Base-by-base conservation (phyloP, 2,888 invertebrate genomes). In the Coelinius sp. region DNA sequence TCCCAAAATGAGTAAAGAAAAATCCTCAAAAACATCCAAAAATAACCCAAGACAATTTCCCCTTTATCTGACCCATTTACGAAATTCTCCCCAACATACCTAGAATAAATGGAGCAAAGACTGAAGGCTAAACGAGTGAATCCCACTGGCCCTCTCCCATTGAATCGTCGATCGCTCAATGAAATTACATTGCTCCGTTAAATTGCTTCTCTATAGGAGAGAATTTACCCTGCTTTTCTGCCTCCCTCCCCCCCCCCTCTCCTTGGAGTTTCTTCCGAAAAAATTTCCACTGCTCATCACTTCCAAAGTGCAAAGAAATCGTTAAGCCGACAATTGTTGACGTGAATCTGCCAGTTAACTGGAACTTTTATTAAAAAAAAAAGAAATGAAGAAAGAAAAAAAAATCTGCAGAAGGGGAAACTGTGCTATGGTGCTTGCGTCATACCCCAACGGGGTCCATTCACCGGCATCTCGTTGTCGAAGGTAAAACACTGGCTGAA, bases 391-490 rank as follows among this genome's bases (percentile, higher is more conserved):
- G 41, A 46, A 31, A 49, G 72, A n/a, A n/a, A n/a, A n/a, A n/a
- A n/a, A n/a, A n/a, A n/a, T n/a, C n/a, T n/a, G n/a, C n/a, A n/a
- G n/a, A n/a, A n/a, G n/a, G n/a, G n/a, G n/a, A n/a, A n/a, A n/a
- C n/a, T 69, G 74, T 56, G 76, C 77, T 78, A 82, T 79, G 80
- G 83, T 77, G 79, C 80, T 81, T 81, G 82, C 84, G 83, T 84
- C 84, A 84, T 83, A 24, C 83, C 80, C 79, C 80, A 63, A 27
- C 52, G 62, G 74, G 77, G 81, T 83, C 83, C 82, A 84, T 84
- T 84, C 83, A 84, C 82, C 81, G 81, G 84, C 81, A 81, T 81
- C 79, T 76, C 66, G 76, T 68, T 76, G 80, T 31, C 68, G 74
- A 76, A 73, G 76, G 77, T 75, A 74, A 67, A 74, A 70, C 74